Evolutionary conservation across 2,113 vertebrate species (phyloP), one percentile per base, ranked within the genome.

Genomic region (Myrmophylax atrothorax): DNA sequence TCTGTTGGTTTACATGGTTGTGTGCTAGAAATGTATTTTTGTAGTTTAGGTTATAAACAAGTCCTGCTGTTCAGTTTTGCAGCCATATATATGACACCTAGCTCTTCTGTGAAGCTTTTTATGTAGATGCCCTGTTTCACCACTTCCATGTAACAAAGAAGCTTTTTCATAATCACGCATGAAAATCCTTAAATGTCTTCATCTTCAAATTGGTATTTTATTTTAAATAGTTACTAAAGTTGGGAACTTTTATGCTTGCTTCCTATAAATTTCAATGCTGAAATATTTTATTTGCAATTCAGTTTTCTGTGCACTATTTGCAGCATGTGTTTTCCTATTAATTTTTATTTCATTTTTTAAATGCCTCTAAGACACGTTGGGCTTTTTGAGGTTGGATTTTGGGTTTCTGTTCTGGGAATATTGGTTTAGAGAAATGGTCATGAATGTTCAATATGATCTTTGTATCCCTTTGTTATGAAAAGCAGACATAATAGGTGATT

Each of bases 11-110:
- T 62, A 22, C 18, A 6, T 7, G 14, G 10, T 4, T 53, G 14
- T 25, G 12, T 72, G 56, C 53, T 62, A 22, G 52, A 37, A 85
- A 28, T 5, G 3, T 17, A 19, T 2, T 68, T 60, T 72, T 90
- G 9, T 24, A 14, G 13, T 66, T 93, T 44, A 31, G 18, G 12
- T 69, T n/a, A 25, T 44, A 44, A 26, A 63, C 24, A 59, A 62
- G 31, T 53, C 59, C 23, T n/a, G 46, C 40, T 7, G 84, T 89
- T 74, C 37, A 29, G 37, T n/a, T 88, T 81, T 90, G 23, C 44
- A n/a, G 23, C 20, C 29, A 7, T 46, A 9, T 0, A 0, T 14
- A 6, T 9, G 18, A n/a, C 2, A 2, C 0, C 0, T 14, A 53
- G 55, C 3, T 64, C 38, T 89, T 60, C 40, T 69, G 33, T 1